Percentiles rank a stretch among this genome's conserved stretches.
Conservation (phyloP, 2,888 invertebrate species). For the Glomeris marginata region DNA sequence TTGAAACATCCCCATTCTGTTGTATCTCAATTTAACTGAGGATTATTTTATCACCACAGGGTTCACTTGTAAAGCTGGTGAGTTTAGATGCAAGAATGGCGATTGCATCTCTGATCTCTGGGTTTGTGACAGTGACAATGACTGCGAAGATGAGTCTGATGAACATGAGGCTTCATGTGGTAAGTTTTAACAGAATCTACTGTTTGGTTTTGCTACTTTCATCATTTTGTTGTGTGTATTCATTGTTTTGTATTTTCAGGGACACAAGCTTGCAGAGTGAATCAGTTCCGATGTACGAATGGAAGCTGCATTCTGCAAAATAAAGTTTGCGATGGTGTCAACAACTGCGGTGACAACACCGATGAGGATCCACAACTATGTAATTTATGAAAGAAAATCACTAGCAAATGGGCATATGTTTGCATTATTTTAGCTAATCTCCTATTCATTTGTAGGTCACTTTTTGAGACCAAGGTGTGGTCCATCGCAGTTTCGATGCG, state of each 20-base stretch:
- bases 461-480: slow-evolving; percentile 15
- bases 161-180: slow-evolving; percentile 35
- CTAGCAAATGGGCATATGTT: too few species aligned
- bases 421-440: too few species aligned
- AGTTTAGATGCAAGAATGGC: slow-evolving; percentile 34
- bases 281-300: slow-evolving; percentile 34
- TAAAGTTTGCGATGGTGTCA: slow-evolving; percentile 25
- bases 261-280: slow-evolving; percentile 14
- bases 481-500: slow-evolving; percentile 31
- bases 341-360: slow-evolving; percentile 23
- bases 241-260: background rate
- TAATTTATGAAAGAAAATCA: too few species aligned
- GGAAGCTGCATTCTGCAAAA: slow-evolving; percentile 26
- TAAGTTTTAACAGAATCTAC: slow-evolving; percentile 12
- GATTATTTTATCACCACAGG: slow-evolving; percentile 7
- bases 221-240: background rate
- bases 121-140: slow-evolving; percentile 33
- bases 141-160: slow-evolving; percentile 47
- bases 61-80: slow-evolving; percentile 34
- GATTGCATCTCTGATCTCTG: slow-evolving; percentile 32
- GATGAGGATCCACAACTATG: slow-evolving; percentile 17
- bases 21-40: too few species aligned
- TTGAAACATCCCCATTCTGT: slow-evolving; percentile 8
- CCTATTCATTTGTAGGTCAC: background rate
- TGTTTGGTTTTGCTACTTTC: background rate